These are phyloP conservation scores for Pseudonaja textilis DNA, from an alignment of 2,113 vertebrate species.

Conservation along the genomic window DNA sequence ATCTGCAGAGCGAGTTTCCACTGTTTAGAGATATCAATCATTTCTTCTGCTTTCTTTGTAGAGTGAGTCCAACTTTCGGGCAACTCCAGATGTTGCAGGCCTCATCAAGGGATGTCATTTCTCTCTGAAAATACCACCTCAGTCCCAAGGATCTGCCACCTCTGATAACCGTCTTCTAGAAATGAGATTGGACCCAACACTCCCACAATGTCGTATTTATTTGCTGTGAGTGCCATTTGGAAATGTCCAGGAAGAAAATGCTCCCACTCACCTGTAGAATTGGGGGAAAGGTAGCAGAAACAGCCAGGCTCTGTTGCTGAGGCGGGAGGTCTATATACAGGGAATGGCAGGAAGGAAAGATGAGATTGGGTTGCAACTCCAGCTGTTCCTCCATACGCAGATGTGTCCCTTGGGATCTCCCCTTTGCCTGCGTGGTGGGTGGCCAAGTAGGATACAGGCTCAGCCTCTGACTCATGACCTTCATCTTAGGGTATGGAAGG, in stretches of 20 bases:
- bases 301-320: background rate
- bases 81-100: background rate
- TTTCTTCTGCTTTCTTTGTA: background rate
- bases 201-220: background rate
- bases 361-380: background rate
- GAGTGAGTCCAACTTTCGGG: background rate
- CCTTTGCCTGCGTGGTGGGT: background rate
- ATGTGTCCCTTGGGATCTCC: background rate
- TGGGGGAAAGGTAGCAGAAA: background rate
- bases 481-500: background rate
- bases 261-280: background rate
- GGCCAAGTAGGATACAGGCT: background rate
- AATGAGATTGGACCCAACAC: background rate
- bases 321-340: background rate
- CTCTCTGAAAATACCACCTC: background rate
- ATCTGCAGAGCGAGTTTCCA: background rate
- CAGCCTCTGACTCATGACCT: background rate
- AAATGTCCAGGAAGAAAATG: background rate
- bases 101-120: background rate
- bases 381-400: background rate
- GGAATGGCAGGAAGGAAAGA: background rate
- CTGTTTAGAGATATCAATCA: background rate
- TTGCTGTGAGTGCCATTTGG: background rate
- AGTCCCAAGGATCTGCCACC: background rate
- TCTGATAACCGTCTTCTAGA: background rate